Percentiles rank a stretch among this genome's conserved stretches.
phyloP scores from a whole-genome alignment of 2,888 invertebrate genomes.

The Andrena chrysosceles region DNA sequence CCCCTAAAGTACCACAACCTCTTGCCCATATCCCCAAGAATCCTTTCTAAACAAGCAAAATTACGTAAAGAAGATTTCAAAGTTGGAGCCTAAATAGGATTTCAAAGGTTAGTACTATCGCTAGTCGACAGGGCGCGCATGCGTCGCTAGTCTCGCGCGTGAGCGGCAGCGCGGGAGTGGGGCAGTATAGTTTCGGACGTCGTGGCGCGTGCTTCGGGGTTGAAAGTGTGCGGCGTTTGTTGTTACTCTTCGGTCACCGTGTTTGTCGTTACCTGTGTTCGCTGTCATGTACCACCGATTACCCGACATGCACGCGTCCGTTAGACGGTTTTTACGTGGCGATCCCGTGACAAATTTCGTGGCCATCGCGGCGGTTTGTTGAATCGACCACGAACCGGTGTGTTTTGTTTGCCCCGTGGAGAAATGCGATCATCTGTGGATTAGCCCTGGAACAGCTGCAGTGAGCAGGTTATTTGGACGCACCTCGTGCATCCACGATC shows the following conservation, averaged over 20 bases:
- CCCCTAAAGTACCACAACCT: no score
- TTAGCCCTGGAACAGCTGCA: conserved; percentile 58
- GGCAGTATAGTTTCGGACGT: conserved; percentile 76
- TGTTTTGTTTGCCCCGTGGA: conserved; percentile 39
- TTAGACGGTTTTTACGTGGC: conserved; percentile 7
- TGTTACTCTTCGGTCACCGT: background rate
- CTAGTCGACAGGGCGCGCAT: conserved; percentile 45
- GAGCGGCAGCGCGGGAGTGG: conserved; percentile 63
- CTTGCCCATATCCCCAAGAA: no score
- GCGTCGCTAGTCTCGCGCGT: conserved; percentile 23
- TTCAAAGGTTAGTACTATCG: conserved; percentile 25
- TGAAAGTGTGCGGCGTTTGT: background rate
- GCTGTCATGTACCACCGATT: conserved; percentile 3
- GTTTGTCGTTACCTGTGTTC: background rate
- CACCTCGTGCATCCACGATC: conserved; percentile 54
- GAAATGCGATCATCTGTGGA: conserved; percentile 69
- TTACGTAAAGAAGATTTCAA: conserved; percentile 12
- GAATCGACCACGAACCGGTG: conserved; percentile 28
- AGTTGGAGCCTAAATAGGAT: conserved; percentile 21
- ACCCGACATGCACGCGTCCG: conserved; percentile 6
- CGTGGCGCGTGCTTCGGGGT: conserved; percentile 69
- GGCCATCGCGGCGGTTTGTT: conserved; percentile 31
- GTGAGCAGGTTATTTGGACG: conserved; percentile 64
- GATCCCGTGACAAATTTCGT: background rate
- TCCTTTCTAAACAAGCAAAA: no score